Conservation (phyloP, 1,140 invertebrate species). For the Zeugodacus cucurbitae region DNA sequence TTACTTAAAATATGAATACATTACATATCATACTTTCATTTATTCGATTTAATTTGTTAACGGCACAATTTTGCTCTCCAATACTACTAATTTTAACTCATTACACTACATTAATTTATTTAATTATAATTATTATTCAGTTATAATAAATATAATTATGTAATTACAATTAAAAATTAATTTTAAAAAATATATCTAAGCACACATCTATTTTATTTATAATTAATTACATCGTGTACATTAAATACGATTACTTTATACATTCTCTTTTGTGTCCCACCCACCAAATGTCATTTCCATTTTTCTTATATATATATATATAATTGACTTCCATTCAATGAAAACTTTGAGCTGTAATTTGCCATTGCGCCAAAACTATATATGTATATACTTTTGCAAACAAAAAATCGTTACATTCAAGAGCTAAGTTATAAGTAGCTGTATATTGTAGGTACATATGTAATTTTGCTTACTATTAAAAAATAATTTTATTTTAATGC, state of each 20-base stretch:
- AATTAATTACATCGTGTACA: neutral
- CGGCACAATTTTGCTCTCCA: neutral
- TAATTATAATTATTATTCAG: neutral
- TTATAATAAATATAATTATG: too few relatives aligned
- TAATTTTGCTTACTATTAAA: neutral
- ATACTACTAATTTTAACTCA: neutral
- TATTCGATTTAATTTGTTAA: neutral
- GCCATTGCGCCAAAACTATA: slow-evolving; percentile 36
- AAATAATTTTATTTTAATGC: neutral
- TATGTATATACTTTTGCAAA: neutral
- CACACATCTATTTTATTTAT: neutral
- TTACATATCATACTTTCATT: neutral
- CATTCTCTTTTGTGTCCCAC: neutral
- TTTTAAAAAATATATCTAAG: too few relatives aligned
- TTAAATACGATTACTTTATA: neutral
- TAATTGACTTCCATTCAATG: neutral
- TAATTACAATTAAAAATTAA: neutral
- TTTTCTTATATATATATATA: neutral
- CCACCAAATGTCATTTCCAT: slow-evolving; percentile 17
- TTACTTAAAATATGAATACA: too few relatives aligned
- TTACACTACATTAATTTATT: neutral
- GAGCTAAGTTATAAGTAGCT: neutral
- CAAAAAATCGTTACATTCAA: slow-evolving; percentile 9
- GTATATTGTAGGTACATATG: neutral
- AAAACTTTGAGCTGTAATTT: slow-evolving; percentile 33